Base-by-base conservation (phyloP, 2,797 vertebrate genomes). In the Xyrichtys novacula region DNA sequence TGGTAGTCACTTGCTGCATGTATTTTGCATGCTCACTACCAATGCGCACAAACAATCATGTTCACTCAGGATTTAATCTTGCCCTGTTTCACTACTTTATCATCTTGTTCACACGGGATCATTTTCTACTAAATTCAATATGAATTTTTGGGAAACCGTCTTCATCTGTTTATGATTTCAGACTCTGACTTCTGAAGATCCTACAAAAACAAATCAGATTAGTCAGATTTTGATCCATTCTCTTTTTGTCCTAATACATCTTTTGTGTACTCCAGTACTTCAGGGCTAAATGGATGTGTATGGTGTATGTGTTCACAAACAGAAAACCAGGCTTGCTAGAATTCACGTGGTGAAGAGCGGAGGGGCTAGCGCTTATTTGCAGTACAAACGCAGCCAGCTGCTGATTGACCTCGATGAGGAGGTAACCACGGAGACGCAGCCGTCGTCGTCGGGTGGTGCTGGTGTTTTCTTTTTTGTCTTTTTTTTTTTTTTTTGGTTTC, bases 321-420 rank as follows among this genome's bases (percentile, higher is more conserved):
- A 97, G 96, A 98, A 97, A 96, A 93, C 95, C 80, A 94, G 95
- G 84, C 95, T 98, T 31, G 95, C 95, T 84, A 95, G 96, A 86
- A 96, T 97, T 89, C 90, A 71, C 0, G 95, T 93, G 2, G 92
- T 94, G 75, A 97, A 97, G 92, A 97, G 87, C 1, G 93, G 95
- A 76, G 96, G 95, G 0, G 89, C 95, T 73, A 96, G 93, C 16
- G 95, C 96, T 72, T 97, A 96, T 93, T 94, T 97, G 95, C 95
- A 95, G 91, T 96, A 95, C 94, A 97, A 97, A 93, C 88, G 92
- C 72, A 97, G 95, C 14, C 94, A 91, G 79, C 90, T 95, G 85
- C 93, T 95, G 86, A 92, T 83, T 65, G 93, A 94, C 79, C 82
- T 89, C 31, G 81, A 95, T 50, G 93, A 96, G 91, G 88, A 82